phyloP scores from a whole-genome alignment of 2,888 invertebrate genomes.

The Mimumesa dahlbomi region DNA sequence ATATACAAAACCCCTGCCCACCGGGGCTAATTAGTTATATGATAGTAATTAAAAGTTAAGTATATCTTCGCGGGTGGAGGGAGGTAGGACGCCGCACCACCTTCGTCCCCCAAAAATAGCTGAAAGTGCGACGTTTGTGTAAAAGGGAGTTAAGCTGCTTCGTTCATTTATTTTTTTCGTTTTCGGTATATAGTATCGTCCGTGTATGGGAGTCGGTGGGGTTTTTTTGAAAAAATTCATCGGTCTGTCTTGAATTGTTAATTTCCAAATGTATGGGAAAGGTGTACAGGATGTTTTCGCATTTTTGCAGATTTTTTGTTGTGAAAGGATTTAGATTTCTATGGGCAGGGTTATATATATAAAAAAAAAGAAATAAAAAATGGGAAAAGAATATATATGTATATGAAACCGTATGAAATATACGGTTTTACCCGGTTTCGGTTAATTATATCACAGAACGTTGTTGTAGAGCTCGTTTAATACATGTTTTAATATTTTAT shows the following conservation, averaged over 20 bases:
- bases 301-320: no score
- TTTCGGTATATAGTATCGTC: no score
- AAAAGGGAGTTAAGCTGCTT: not conserved
- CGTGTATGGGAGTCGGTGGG: no score
- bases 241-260: not conserved
- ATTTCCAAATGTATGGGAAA: not conserved
- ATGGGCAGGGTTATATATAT: no score
- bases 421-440: no score
- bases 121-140: not conserved
- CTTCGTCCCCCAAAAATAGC: slow-evolving; percentile 35
- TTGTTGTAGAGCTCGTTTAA: not conserved
- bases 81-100: slow-evolving; percentile 15
- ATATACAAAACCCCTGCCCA: slow-evolving; percentile 78
- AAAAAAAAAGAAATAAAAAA: no score
- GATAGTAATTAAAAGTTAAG: slow-evolving; percentile 81
- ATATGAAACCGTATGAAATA: not conserved
- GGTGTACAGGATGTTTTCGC: no score
- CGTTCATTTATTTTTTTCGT: no score
- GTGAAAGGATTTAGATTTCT: no score
- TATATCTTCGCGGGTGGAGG: slow-evolving; percentile 59
- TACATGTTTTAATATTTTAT: not conserved
- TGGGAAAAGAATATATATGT: no score
- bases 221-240: no score
- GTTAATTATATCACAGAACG: not conserved
- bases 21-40: slow-evolving; percentile 80